These are phyloP conservation scores for Dipodomys merriami DNA, from an alignment of 2,113 vertebrate species.

Conservation along the genomic window DNA sequence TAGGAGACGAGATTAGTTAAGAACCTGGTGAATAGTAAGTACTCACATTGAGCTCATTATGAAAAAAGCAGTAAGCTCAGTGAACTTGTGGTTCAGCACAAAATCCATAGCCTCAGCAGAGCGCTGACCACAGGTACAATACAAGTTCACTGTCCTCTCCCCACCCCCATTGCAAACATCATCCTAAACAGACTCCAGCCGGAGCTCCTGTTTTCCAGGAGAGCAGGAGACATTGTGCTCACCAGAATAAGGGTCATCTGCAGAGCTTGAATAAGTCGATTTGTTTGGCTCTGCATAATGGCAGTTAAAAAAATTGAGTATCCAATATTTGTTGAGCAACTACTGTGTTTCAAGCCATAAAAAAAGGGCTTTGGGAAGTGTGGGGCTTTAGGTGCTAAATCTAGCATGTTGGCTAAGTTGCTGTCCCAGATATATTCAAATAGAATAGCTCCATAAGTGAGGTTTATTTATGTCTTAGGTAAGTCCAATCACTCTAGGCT, in stretches of 20 bases:
- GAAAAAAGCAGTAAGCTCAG: conserved; percentile 36
- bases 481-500: neutral
- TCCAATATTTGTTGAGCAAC: conserved; percentile 57
- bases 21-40: neutral
- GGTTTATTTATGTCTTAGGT: neutral
- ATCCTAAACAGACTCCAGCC: neutral
- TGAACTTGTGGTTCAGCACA: conserved; percentile 38
- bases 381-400: neutral
- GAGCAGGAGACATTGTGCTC: neutral
- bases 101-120: conserved; percentile 44
- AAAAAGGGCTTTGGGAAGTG: neutral
- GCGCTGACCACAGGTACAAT: neutral
- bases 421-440: conserved; percentile 12
- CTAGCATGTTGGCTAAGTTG: neutral
- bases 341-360: neutral
- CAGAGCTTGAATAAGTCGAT: neutral
- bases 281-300: conserved; percentile 4
- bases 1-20: neutral
- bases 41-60: neutral
- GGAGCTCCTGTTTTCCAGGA: neutral
- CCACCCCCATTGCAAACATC: neutral
- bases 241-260: conserved; percentile 8
- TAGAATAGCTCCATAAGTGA: conserved; percentile 29
- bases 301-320: neutral
- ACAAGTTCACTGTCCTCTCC: neutral